Conservation (phyloP, 2,113 vertebrate species). For the Paedocypris sp. region DNA sequence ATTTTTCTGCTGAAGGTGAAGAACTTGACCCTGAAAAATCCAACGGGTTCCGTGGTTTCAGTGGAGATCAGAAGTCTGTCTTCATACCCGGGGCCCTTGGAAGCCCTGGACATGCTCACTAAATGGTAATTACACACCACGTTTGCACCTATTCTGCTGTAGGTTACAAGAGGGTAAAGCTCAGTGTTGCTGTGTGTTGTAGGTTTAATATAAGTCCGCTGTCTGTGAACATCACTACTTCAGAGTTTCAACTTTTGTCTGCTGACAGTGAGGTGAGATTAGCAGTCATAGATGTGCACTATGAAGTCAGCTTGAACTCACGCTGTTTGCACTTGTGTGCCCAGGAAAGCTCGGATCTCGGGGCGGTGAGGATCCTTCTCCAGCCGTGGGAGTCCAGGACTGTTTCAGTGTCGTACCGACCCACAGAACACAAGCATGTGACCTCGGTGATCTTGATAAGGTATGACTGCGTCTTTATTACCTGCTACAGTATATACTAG, state of each 20-base stretch:
- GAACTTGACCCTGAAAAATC: constrained; percentile 80
- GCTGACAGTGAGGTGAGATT: constrained; percentile 45
- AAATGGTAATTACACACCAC: constrained; percentile 82
- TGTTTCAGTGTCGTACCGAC: constrained; percentile 77
- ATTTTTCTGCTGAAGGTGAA: constrained; percentile 66
- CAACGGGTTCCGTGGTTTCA: constrained; percentile 75
- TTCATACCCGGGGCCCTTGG: constrained; percentile 75
- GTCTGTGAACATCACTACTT: constrained; percentile 77
- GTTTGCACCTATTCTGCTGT: too few species aligned
- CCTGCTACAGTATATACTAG: too few species aligned
- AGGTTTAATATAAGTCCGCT: constrained; percentile 81
- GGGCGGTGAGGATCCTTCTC: constrained; percentile 63
- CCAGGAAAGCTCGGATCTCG: constrained; percentile 26
- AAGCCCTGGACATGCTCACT: constrained; percentile 71
- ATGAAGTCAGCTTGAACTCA: constrained; percentile 5
- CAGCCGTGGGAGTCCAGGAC: constrained; percentile 76
- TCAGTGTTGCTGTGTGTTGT: too few species aligned
- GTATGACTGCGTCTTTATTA: neutral
- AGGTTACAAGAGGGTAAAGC: too few species aligned
- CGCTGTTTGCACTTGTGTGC: neutral
- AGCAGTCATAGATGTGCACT: neutral
- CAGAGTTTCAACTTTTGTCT: constrained; percentile 75
- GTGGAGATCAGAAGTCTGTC: constrained; percentile 81
- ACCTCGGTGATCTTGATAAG: constrained; percentile 67
- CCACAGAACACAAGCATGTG: constrained; percentile 76